phyloP scores from a whole-genome alignment of 2,888 invertebrate genomes.

The Epinotia brunnichana region DNA sequence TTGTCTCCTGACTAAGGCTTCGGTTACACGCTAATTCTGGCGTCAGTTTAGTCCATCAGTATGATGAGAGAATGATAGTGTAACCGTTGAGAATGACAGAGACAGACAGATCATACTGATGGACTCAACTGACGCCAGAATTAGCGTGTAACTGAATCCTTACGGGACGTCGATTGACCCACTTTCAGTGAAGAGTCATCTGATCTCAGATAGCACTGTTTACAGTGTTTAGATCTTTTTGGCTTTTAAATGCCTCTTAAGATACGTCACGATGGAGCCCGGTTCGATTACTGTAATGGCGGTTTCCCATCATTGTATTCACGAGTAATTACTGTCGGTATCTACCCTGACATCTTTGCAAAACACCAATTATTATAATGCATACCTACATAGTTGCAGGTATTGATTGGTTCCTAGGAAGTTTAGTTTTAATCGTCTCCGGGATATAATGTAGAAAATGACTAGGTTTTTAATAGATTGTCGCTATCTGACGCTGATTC shows the following conservation, averaged over 20 bases:
- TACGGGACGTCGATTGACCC: too few relatives aligned
- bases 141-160: too few relatives aligned
- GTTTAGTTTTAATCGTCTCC: conserved; percentile 24
- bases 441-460: conserved; percentile 10
- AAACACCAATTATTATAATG: conserved; percentile 40
- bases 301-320: conserved; percentile 29
- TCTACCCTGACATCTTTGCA: conserved; percentile 22
- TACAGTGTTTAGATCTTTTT: not conserved
- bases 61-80: too few relatives aligned
- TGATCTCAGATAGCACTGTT: too few relatives aligned
- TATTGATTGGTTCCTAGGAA: conserved; percentile 39
- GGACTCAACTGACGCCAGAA: too few relatives aligned
- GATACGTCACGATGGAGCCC: conserved; percentile 5
- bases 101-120: too few relatives aligned
- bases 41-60: too few relatives aligned
- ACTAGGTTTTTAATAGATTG: not conserved
- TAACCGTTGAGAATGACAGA: too few relatives aligned
- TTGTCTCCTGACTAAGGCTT: too few relatives aligned
- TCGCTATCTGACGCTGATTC: too few relatives aligned
- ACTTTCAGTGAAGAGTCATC: too few relatives aligned
- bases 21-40: too few relatives aligned
- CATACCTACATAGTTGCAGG: conserved; percentile 27
- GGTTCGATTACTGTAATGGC: conserved; percentile 9
- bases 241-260: not conserved
- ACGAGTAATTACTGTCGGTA: conserved; percentile 1